Evolutionary conservation across 2,888 invertebrate species (phyloP).

Genomic region (Parnassius apollo): DNA sequence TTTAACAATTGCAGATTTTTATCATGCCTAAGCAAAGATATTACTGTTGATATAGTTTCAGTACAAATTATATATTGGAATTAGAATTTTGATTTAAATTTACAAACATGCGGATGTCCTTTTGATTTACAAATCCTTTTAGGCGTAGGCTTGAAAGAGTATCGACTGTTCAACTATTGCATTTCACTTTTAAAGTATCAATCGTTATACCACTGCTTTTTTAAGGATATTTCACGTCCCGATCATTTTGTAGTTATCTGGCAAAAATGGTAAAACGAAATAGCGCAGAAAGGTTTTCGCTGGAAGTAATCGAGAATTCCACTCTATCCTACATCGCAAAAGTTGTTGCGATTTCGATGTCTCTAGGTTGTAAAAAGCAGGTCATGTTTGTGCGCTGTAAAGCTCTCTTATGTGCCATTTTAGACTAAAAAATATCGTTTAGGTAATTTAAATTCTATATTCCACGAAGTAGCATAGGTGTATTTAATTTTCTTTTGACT

Average conservation of each 20-base stretch:
- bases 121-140: too few relatives aligned
- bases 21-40: background rate
- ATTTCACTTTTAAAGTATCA: too few relatives aligned
- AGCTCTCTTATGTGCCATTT: constrained; percentile 61
- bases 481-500: constrained; percentile 32
- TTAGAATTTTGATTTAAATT: too few relatives aligned
- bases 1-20: constrained; percentile 21
- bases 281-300: background rate
- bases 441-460: constrained; percentile 62
- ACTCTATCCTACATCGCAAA: background rate
- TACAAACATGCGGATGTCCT: too few relatives aligned
- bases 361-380: constrained; percentile 39
- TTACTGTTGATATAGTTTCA: constrained; percentile 8
- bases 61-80: constrained; percentile 5
- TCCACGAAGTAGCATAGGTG: constrained; percentile 36
- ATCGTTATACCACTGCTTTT: background rate
- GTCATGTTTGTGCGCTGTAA: constrained; percentile 52
- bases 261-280: background rate
- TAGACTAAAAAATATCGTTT: constrained; percentile 60
- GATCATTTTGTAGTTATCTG: constrained; percentile 12
- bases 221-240: constrained; percentile 20
- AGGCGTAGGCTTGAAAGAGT: too few relatives aligned
- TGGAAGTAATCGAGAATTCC: background rate
- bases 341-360: background rate
- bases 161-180: too few relatives aligned